Conservation (phyloP, 2,888 invertebrate genomes). For the Scaptomyza parva region DNA sequence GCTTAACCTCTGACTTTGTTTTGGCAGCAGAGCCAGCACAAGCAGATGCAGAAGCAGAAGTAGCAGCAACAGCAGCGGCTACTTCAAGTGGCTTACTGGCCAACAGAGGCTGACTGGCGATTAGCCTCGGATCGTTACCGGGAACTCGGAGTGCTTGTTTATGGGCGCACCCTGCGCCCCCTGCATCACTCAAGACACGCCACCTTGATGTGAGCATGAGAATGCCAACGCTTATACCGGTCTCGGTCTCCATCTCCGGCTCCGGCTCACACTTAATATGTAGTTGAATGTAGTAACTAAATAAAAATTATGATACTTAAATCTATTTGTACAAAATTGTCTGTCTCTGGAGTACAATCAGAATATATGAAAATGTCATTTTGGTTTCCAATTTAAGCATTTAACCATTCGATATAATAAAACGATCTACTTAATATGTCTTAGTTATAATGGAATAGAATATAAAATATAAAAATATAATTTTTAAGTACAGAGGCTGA, state of each 20-base stretch:
- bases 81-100: conserved; percentile 69
- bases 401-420: no score
- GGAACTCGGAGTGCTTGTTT: conserved; percentile 71
- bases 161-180: conserved; percentile 58
- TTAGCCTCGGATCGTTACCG: conserved; percentile 75
- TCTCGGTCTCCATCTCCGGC: conserved; percentile 9
- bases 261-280: conserved; percentile 5
- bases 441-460: no score
- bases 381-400: no score
- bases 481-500: no score
- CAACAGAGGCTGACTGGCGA: conserved; percentile 56
- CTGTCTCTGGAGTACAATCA: no score
- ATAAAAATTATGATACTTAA: conserved; percentile 9
- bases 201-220: conserved; percentile 58
- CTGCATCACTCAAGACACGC: conserved; percentile 53
- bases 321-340: no score
- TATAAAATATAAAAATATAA: no score
- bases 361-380: no score
- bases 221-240: conserved; percentile 37
- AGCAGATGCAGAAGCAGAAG: conserved; percentile 34
- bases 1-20: conserved; percentile 80
- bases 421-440: no score
- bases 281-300: conserved; percentile 17
- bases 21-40: conserved; percentile 62
- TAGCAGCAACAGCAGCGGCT: conserved; percentile 49